Evolutionary conservation across 2,113 vertebrate species (phyloP), one percentile per base, ranked within the genome.

Genomic region (Phaethornis superciliosus): DNA sequence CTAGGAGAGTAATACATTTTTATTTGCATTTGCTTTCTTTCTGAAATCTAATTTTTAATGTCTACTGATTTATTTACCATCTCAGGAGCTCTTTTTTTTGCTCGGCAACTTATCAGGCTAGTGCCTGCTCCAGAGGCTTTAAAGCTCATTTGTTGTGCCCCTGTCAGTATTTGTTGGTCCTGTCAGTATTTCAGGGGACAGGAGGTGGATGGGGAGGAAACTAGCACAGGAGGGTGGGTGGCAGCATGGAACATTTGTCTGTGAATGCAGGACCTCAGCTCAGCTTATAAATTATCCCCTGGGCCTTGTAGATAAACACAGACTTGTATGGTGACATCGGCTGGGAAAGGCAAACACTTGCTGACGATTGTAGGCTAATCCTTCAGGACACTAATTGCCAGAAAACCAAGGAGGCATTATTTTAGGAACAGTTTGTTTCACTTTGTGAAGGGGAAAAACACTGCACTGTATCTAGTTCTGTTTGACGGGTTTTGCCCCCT

Each of bases 291-390:
- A 93, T 89, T 92, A 81, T 89, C 75, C 54, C 56, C 46, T 54
- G 88, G 60, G 52, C 56, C 90, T 94, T 95, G 85, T 92, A 89
- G 80, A 52, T 94, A 97, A 97, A 92, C 90, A 95, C n/a, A 92
- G 86, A 78, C 79, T 95, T 92, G 88, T 81, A 35, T 46, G 52
- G 87, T 89, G 93, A 80, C 71, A 86, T 67, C 2, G 59, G 19
- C 63, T 92, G 68, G 88, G 89, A 95, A 96, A 95, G 78, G 89
- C 94, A 95, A 94, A 85, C 81, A 94, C 86, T 85, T 74, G 75
- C 85, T 0, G 5, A 52, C 1, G 6, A 85, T 91, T 93, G 77
- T 91, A 80, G 81, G 52, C 81, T 95, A 94, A 89, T 96, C 82
- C 67, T 92, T 89, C 68, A 84, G 88, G 71, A 88, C 89, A 75